These are phyloP conservation scores for Mohoua ochrocephala DNA, from an alignment of 2,113 vertebrate species.

Conservation along the genomic window DNA sequence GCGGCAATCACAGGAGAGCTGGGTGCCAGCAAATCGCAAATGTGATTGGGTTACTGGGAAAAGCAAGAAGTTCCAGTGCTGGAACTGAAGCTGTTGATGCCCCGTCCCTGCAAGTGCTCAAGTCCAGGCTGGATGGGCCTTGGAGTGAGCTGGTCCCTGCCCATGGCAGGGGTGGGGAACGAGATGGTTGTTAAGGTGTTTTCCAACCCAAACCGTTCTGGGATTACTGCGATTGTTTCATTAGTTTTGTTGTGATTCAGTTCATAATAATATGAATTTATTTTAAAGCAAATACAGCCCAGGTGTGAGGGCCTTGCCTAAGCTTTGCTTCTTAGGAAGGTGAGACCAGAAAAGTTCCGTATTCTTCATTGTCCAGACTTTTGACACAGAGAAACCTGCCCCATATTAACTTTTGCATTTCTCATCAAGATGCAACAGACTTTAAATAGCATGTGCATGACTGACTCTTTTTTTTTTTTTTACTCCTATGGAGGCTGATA, in stretches of 20 bases:
- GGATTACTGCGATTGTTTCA: background rate
- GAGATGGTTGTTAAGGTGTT: background rate
- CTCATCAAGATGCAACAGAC: conserved; percentile 73
- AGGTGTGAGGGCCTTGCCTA: background rate
- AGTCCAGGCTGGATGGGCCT: background rate
- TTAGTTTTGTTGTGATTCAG: background rate
- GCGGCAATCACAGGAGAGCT: background rate
- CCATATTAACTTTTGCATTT: conserved; percentile 55
- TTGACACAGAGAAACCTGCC: conserved; percentile 4
- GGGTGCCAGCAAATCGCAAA: background rate
- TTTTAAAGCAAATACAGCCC: background rate
- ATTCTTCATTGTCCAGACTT: background rate
- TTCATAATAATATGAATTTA: background rate
- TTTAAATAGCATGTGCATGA: conserved; percentile 85
- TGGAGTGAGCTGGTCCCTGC: background rate
- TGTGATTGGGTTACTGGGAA: background rate
- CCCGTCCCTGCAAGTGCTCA: background rate
- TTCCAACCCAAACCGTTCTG: background rate
- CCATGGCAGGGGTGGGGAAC: background rate
- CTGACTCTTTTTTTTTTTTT: conserved; percentile 68
- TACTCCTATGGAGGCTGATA: conserved; percentile 71
- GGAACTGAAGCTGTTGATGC: background rate
- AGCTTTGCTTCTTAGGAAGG: background rate
- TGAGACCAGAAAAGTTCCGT: background rate
- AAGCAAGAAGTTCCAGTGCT: background rate